A percentile compares a stretch with the other conserved stretches of the same genome.
These are phyloP conservation scores for Ageneiosus marmoratus DNA, from an alignment of 2,113 vertebrate genomes.

Conservation along the genomic window DNA sequence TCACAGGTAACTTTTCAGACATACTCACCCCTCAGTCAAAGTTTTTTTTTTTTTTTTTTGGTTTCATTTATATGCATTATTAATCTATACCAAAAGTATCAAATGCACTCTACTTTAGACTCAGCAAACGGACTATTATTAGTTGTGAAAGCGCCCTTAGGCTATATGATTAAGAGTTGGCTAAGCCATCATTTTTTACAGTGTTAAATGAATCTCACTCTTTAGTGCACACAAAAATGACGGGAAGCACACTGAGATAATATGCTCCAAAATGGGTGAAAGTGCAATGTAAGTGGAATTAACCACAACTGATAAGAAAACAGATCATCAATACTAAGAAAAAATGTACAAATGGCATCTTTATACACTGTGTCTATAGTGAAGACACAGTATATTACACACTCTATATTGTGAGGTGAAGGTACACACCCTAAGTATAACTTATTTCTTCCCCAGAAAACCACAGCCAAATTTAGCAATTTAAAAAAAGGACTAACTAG, in stretches of 20 bases:
- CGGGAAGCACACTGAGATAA: slow-evolving; percentile 30
- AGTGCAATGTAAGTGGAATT: slow-evolving; percentile 48
- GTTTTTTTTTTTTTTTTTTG: neutral
- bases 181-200: slow-evolving; percentile 40
- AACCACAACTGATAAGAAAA: slow-evolving; percentile 37
- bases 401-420: slow-evolving; percentile 28
- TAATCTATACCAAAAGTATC: neutral
- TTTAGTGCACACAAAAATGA: slow-evolving; percentile 50
- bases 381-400: too few relatives aligned
- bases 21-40: neutral
- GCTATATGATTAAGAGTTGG: slow-evolving; percentile 25
- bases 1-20: neutral
- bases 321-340: slow-evolving; percentile 43
- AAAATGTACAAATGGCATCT: slow-evolving; percentile 41
- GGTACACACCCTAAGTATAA: slow-evolving; percentile 24
- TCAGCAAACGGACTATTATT: slow-evolving; percentile 20
- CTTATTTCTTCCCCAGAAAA: neutral
- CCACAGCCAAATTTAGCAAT: slow-evolving; percentile 5
- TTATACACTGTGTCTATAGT: slow-evolving; percentile 36
- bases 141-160: slow-evolving; percentile 22
- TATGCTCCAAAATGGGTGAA: slow-evolving; percentile 44
- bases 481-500: slow-evolving; percentile 3
- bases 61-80: neutral
- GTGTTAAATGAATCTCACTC: slow-evolving; percentile 44
- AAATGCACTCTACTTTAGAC: neutral